A percentile compares a stretch with the other conserved stretches of the same genome.
These are phyloP conservation scores for Hycleus phaleratus DNA, from an alignment of 1,140 invertebrate genomes.

Conservation along the genomic window DNA sequence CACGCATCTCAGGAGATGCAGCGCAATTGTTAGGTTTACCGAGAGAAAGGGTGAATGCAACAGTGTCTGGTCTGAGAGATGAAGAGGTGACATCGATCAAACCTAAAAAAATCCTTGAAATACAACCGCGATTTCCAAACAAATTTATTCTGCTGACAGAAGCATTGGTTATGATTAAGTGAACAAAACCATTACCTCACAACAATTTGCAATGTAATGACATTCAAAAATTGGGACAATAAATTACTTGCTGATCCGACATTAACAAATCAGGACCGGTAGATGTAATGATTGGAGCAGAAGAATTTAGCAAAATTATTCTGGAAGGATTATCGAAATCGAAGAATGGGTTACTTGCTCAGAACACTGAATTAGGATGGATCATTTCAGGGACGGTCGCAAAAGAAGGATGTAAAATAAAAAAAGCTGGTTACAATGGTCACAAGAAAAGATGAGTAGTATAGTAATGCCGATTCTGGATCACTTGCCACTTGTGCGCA, in stretches of 20 bases:
- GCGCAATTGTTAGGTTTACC: not conserved
- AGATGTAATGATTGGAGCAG: no score
- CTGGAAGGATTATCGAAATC: not conserved
- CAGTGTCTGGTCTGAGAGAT: not conserved
- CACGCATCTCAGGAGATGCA: not conserved
- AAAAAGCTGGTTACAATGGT: no score
- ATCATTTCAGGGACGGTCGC: conserved; percentile 10
- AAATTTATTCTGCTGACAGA: no score
- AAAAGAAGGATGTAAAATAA: not conserved
- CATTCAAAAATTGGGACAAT: no score
- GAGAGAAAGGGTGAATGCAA: not conserved
- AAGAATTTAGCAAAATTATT: not conserved
- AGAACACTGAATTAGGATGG: conserved; percentile 20
- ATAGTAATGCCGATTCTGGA: no score
- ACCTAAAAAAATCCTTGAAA: not conserved
- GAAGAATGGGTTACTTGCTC: conserved; percentile 1
- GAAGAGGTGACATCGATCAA: not conserved
- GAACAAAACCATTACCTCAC: not conserved
- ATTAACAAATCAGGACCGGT: no score
- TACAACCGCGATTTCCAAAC: not conserved
- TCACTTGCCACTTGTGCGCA: no score
- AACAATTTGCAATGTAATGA: no score
- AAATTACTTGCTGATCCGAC: no score
- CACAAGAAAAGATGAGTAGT: not conserved
- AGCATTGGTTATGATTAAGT: not conserved